Base-by-base conservation (phyloP, 1,140 invertebrate species). In the Geopemphigus sp. region DNA sequence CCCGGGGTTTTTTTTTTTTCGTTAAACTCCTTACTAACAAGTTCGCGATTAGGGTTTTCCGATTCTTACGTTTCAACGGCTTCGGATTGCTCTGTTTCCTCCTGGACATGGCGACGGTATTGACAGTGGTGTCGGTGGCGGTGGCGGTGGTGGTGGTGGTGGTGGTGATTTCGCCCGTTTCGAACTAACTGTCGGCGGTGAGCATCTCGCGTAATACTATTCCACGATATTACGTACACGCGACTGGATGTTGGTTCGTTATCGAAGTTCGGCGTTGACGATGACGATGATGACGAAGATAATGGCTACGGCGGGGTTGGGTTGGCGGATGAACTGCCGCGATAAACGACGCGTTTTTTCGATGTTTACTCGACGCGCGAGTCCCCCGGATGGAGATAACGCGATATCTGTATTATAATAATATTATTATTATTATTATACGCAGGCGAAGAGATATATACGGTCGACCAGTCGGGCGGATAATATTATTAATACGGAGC, bases 41-140 rank as follows among this genome's bases (percentile, higher is more conserved):
- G 11, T 45, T 45, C 5, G 39, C 4, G 26, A 19, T 61, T 29
- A 61, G 22, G 12, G 11, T 24, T 17, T 19, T 26, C 32, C 32
- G 4, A 8, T 24, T 88, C 89, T 89, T 86, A 90, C 89, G 86
- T 89, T 90, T 90, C 76, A 90, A 85, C 82, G 89, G 89, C 85
- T 90, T 90, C 81, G 89, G 89, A 83, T 90, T 90, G 83, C 88
- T 89, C 85, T 90, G 89, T 85, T 90, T 90, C 85, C 89, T 87
- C 82, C 89, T 88, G 84, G 89, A 90, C 89, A 90, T 90, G 1
- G 45, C 22, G 54, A 22, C 26, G 50, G 68, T 11, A 53, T 53
- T 70, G 8, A n/a, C n/a, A n/a, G n/a, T n/a, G n/a, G n/a, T n/a
- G n/a, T n/a, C n/a, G n/a, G n/a, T n/a, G n/a, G n/a, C n/a, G n/a